Evolutionary conservation across 2,888 invertebrate genomes (phyloP).

Genomic region (Microplitis manilae): DNA sequence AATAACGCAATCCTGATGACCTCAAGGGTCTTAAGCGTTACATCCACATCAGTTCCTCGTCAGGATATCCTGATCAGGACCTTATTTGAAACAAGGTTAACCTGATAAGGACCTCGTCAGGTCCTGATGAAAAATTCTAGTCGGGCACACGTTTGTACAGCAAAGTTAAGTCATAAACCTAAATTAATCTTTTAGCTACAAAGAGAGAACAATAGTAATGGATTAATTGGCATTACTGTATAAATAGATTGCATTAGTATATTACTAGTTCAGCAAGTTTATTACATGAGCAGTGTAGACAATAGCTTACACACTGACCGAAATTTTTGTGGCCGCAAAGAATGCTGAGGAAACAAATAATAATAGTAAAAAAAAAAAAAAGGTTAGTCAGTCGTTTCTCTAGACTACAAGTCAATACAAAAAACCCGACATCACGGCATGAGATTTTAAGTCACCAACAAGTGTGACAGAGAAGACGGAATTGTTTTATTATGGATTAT

Average conservation of each 20-base stretch:
- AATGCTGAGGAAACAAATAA: conserved; percentile 47
- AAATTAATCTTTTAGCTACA: background rate
- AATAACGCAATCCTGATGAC: no score
- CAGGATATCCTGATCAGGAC: no score
- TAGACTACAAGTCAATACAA: conserved; percentile 13
- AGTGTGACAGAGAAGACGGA: background rate
- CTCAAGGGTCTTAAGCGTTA: no score
- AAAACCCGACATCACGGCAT: conserved; percentile 36
- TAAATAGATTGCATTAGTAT: background rate
- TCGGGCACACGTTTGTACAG: background rate
- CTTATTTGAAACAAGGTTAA: no score
- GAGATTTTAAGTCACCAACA: conserved; percentile 54
- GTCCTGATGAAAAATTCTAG: no score
- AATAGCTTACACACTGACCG: conserved; percentile 54
- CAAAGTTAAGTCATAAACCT: background rate
- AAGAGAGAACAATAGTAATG: background rate
- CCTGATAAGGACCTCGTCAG: no score
- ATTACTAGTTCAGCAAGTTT: background rate
- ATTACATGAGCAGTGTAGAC: background rate
- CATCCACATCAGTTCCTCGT: no score
- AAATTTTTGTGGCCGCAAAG: conserved; percentile 59
- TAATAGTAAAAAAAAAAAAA: conserved; percentile 18
- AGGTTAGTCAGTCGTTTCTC: background rate
- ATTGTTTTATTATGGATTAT: background rate
- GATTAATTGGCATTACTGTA: background rate